Evolutionary conservation across 2,113 vertebrate genomes (phyloP).

Genomic region (Malaclemys terrapin): DNA sequence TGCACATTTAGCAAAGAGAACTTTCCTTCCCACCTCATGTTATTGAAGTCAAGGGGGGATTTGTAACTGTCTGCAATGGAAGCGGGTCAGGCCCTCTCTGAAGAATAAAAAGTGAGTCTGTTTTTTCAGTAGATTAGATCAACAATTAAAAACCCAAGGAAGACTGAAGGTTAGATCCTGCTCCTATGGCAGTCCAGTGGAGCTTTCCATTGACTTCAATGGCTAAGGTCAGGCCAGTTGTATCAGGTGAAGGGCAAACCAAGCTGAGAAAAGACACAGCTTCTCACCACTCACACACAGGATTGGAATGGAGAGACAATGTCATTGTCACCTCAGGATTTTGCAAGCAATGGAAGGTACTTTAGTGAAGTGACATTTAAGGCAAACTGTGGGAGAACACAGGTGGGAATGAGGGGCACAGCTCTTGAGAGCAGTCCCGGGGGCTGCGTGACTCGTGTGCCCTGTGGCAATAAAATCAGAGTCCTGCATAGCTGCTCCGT

Average conservation of each 20-base stretch:
- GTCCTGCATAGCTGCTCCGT: neutral
- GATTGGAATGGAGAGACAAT: neutral
- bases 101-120: neutral
- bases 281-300: neutral
- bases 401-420: neutral
- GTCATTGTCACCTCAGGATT: constrained; percentile 26
- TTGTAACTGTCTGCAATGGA: neutral
- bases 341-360: neutral
- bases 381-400: constrained; percentile 29
- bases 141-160: neutral
- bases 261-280: neutral
- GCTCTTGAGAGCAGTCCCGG: neutral
- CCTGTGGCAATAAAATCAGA: neutral
- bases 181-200: neutral
- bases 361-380: constrained; percentile 31
- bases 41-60: neutral
- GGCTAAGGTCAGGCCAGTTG: neutral
- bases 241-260: neutral
- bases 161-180: neutral
- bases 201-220: neutral
- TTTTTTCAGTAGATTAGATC: neutral
- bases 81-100: neutral
- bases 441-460: accelerated
- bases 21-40: neutral
- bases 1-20: neutral